These are phyloP conservation scores for Rhinophrynus dorsalis DNA, from an alignment of 2,797 vertebrate species.

Conservation along the genomic window DNA sequence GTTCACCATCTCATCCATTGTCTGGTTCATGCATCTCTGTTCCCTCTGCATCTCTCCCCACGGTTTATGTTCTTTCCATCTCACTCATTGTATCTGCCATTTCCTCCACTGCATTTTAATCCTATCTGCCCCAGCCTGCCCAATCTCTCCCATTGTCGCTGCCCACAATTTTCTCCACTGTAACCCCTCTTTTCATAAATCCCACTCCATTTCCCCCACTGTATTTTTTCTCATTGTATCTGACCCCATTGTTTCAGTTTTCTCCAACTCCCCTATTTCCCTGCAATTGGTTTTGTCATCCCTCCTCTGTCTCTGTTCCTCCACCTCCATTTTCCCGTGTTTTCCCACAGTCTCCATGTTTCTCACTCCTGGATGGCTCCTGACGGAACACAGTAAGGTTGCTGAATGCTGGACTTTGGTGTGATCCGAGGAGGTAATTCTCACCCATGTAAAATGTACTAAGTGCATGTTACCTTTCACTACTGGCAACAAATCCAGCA, in stretches of 20 bases:
- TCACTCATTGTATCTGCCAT: constrained; percentile 18
- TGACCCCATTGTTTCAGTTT: constrained; percentile 21
- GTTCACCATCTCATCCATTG: neutral
- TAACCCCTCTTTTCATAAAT: constrained; percentile 43
- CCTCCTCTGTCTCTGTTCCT: neutral
- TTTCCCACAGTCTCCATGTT: too few species aligned
- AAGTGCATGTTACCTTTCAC: too few species aligned
- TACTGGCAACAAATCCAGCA: too few species aligned
- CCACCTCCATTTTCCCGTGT: too few species aligned
- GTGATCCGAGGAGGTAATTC: too few species aligned
- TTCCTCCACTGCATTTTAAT: too few species aligned
- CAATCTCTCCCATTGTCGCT: neutral
- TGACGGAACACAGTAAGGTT: too few species aligned
- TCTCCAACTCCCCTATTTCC: neutral
- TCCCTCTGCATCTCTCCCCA: neutral
- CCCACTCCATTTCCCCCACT: constrained; percentile 53
- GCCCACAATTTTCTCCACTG: too few species aligned
- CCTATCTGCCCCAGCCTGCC: constrained; percentile 47
- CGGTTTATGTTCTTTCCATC: neutral
- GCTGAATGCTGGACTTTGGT: too few species aligned
- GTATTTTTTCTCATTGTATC: constrained; percentile 4
- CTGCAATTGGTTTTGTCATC: too few species aligned
- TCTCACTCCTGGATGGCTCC: too few species aligned
- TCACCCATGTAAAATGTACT: too few species aligned
- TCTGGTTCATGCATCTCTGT: neutral